phyloP scores from a whole-genome alignment of 2,797 vertebrate genomes.

The Ispidina picta region DNA sequence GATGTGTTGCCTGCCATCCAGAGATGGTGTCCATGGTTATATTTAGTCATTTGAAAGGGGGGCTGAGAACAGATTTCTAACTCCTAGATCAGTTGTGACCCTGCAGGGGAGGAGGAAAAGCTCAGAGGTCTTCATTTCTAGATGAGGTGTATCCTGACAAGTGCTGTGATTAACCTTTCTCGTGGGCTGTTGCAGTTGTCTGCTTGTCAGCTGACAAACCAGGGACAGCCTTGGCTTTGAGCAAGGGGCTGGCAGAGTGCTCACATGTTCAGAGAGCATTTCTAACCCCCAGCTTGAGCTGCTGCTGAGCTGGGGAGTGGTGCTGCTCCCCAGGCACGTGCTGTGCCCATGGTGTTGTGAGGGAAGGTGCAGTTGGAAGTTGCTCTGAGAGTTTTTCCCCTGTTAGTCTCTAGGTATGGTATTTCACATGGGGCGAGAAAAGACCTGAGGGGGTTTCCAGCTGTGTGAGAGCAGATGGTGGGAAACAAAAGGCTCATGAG shows the following conservation, averaged over 20 bases:
- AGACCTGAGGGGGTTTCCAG: not conserved
- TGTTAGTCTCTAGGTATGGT: not conserved
- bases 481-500: not conserved
- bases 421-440: not conserved
- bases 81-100: not conserved
- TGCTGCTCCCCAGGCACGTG: not conserved
- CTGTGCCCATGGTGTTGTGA: not conserved
- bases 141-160: not conserved
- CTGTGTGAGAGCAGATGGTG: not conserved
- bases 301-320: not conserved
- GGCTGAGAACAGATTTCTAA: not conserved
- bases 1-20: not conserved
- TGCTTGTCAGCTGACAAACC: not conserved
- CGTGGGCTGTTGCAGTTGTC: no score
- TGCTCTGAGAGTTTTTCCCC: not conserved
- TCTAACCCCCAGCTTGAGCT: not conserved
- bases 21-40: not conserved
- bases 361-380: not conserved
- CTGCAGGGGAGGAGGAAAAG: not conserved
- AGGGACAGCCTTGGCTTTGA: not conserved
- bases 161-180: not conserved
- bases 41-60: not conserved
- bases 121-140: not conserved
- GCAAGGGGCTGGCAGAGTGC: not conserved
- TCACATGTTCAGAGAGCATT: no score